phyloP scores from a whole-genome alignment of 2,888 invertebrate species.

The Scaeva pyrastri region DNA sequence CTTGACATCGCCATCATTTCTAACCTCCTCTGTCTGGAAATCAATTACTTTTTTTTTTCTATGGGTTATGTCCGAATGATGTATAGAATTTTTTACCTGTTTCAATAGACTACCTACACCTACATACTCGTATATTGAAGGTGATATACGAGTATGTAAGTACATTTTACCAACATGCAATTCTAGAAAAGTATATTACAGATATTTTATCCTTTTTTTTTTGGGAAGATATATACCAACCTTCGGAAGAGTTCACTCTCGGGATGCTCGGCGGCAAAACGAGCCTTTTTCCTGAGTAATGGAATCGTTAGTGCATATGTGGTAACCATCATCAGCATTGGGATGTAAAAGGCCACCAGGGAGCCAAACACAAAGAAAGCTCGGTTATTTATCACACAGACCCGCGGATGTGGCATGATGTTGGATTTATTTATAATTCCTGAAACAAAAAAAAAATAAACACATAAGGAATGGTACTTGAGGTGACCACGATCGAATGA shows the following conservation, averaged over 20 bases:
- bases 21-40: not conserved
- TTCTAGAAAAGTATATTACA: not conserved
- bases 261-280: constrained; percentile 88
- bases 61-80: not conserved
- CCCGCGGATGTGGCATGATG: constrained; percentile 91
- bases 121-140: not conserved
- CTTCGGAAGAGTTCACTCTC: constrained; percentile 86
- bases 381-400: constrained; percentile 93
- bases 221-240: constrained; percentile 78
- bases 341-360: constrained; percentile 96
- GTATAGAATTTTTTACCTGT: too few relatives aligned
- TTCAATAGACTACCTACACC: too few relatives aligned
- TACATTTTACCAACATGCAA: too few relatives aligned
- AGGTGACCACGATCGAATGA: too few relatives aligned
- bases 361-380: constrained; percentile 96
- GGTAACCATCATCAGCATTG: constrained; percentile 97
- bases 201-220: too few relatives aligned
- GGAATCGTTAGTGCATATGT: constrained; percentile 96
- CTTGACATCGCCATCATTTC: not conserved
- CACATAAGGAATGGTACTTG: not conserved
- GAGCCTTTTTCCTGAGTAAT: constrained; percentile 91
- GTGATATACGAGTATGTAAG: not conserved
- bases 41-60: not conserved
- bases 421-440: constrained; percentile 90
- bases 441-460: constrained; percentile 80